phyloP scores from a whole-genome alignment of 2,888 invertebrate species.

The Scotopteryx bipunctaria region DNA sequence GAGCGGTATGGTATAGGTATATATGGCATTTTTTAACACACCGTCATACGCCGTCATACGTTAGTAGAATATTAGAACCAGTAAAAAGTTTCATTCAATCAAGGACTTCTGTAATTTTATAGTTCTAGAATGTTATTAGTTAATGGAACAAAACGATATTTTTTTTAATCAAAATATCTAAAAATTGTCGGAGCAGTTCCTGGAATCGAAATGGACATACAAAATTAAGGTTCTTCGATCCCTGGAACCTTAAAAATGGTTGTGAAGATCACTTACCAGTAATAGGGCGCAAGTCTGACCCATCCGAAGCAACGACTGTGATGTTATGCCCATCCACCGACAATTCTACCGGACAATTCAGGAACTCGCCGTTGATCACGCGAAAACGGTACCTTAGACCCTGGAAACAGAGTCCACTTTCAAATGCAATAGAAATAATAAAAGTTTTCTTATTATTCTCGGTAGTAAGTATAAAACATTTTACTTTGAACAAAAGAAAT shows the following conservation, averaged over 20 bases:
- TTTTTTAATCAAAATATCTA: too few relatives aligned
- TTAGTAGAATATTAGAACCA: too few relatives aligned
- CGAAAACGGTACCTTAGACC: constrained; percentile 87
- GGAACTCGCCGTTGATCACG: constrained; percentile 88
- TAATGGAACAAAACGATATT: too few relatives aligned
- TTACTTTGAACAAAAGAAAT: constrained; percentile 41
- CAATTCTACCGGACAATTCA: constrained; percentile 89
- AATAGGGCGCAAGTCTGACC: constrained; percentile 85
- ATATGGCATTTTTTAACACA: too few relatives aligned
- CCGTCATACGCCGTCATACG: too few relatives aligned
- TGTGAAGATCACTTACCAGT: constrained; percentile 70
- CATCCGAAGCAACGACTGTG: constrained; percentile 87
- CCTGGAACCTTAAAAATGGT: background rate
- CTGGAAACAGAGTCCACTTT: constrained; percentile 51
- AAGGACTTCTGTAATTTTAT: too few relatives aligned
- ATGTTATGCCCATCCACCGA: constrained; percentile 89
- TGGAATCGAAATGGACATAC: too few relatives aligned
- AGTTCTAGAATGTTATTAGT: too few relatives aligned
- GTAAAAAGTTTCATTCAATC: too few relatives aligned
- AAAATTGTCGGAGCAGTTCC: too few relatives aligned
- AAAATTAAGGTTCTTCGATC: too few relatives aligned
- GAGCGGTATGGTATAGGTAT: too few relatives aligned
- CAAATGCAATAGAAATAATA: constrained; percentile 12
- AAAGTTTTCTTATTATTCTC: constrained; percentile 80
- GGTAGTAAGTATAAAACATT: constrained; percentile 62